Evolutionary conservation across 1,140 invertebrate species (phyloP).

Genomic region (Triops cancriformis): DNA sequence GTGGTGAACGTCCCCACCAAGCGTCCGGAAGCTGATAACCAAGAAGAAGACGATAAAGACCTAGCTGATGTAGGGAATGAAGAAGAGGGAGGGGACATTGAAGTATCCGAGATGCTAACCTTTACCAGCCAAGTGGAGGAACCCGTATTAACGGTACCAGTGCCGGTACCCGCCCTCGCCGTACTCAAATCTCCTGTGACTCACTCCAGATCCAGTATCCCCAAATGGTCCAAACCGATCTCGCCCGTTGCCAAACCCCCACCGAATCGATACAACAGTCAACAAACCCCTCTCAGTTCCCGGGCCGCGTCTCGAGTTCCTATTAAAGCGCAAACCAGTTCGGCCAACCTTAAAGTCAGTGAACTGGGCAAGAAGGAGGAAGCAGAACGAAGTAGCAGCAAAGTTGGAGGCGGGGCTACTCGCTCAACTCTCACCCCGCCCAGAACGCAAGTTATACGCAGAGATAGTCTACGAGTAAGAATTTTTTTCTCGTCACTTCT

Average conservation of each 20-base stretch:
- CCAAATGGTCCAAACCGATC: neutral
- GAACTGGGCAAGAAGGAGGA: neutral
- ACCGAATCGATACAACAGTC: neutral
- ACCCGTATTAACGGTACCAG: neutral
- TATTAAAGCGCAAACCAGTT: neutral
- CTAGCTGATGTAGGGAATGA: neutral
- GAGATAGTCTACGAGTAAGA: neutral
- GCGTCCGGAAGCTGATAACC: neutral
- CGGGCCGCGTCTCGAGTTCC: neutral
- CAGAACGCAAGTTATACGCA: neutral
- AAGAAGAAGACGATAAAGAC: slow-evolving; percentile 15
- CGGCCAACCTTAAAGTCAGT: neutral
- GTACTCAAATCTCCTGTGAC: neutral
- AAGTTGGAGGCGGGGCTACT: neutral
- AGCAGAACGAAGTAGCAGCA: neutral
- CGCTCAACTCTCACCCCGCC: neutral
- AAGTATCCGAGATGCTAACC: neutral
- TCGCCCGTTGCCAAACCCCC: slow-evolving; percentile 19
- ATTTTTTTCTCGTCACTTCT: neutral
- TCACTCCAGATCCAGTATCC: neutral
- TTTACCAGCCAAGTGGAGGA: neutral
- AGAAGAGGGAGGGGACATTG: neutral
- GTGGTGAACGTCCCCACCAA: neutral
- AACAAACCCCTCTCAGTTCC: slow-evolving; percentile 5
- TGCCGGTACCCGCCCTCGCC: neutral